Base-by-base conservation (phyloP, 2,797 vertebrate species). In the Channallabes apus region DNA sequence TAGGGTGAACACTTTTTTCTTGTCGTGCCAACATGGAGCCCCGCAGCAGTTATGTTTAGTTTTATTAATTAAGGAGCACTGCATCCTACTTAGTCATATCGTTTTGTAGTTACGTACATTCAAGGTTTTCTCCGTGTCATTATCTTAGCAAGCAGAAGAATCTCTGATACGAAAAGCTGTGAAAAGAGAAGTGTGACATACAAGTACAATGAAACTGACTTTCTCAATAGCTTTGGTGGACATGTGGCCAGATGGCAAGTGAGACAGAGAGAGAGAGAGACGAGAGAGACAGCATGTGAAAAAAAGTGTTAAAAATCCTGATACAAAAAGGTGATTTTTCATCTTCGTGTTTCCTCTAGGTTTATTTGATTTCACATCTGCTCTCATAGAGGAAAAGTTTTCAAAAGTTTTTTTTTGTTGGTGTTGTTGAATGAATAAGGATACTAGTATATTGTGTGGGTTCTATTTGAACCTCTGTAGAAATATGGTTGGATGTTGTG, bases 221-320 rank as follows among this genome's bases (percentile, higher is more conserved):
- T 69, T 22, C 11, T 82, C 5, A 12, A 35, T 38, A 56, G 80
- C 51, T 71, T 82, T 38, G 65, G 51, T 71, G 67, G 51, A 58
- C 38, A 38, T 69, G 51, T 59, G 65, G 65, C 69, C 65, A 82
- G 80, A 82, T 82, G 80, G 80, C 80, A 58, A 38, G 29, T 14
- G 65, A 82, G 65, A 82, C 41, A 35, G 64, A 35, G 79, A 80
- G 27, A 82, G n/a, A 82, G 27, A 82, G 27, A 82, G n/a, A n/a
- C 11, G 4, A 69, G 11, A 69, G 51, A 69, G 64, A 69, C 27
- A 76, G 54, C 54, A 15, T 67, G 62, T 54, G 46, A 80, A 29
- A 65, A 64, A 51, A 29, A 56, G 2, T 56, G 46, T n/a, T 22
- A 58, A 68, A 62, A 54, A 67, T 17, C 9, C n/a, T 67, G 18